Evolutionary conservation across 2,113 vertebrate species (phyloP).

Genomic region (Atrichornis clamosus): DNA sequence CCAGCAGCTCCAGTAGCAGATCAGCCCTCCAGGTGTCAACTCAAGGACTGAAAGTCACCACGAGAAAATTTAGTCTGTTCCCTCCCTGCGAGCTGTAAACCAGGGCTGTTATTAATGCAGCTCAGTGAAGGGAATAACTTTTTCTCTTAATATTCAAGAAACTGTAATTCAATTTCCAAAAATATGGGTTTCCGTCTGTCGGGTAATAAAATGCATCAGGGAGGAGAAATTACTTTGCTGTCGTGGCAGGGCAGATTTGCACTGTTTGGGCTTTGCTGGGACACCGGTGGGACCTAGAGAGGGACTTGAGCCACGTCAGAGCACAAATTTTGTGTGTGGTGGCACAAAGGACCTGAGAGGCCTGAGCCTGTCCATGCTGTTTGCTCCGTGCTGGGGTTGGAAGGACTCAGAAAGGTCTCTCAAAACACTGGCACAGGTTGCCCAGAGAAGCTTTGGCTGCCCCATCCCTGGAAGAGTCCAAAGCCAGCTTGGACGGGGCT

Average conservation of each 20-base stretch:
- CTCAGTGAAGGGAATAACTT: neutral
- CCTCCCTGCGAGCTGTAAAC: neutral
- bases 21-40: neutral
- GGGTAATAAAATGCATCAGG: neutral
- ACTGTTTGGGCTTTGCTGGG: neutral
- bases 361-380: neutral
- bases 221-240: neutral
- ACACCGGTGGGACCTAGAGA: accelerated
- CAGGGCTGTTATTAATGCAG: neutral
- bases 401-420: neutral
- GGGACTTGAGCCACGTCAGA: accelerated
- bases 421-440: neutral
- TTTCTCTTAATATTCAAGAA: slow-evolving; percentile 7
- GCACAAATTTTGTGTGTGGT: neutral
- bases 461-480: neutral
- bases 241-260: neutral
- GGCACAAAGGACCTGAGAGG: accelerated
- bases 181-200: neutral
- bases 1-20: neutral
- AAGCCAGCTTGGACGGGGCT: neutral
- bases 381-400: neutral
- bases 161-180: slow-evolving; percentile 9
- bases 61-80: neutral
- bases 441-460: neutral
- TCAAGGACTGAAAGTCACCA: neutral